These are phyloP conservation scores for Carposina sasakii DNA, from an alignment of 1,140 invertebrate species.

Conservation along the genomic window DNA sequence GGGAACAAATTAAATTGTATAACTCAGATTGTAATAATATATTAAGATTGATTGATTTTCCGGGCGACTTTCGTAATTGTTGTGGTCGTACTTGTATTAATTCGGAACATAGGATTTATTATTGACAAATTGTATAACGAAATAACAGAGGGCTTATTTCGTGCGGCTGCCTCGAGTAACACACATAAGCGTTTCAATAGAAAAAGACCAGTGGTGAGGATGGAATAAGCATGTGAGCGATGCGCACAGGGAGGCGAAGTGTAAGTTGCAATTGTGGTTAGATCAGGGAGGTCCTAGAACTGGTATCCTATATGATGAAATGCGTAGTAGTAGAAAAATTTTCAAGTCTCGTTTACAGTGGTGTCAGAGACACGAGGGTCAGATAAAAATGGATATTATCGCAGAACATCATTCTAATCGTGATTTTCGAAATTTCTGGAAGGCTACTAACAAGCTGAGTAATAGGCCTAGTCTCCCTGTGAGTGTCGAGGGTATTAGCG, in stretches of 20 bases:
- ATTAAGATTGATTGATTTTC: background rate
- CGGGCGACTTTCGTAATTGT: background rate
- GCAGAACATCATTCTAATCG: background rate
- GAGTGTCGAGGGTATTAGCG: background rate
- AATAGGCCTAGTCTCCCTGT: background rate
- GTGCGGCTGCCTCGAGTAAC: background rate
- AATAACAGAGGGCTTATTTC: background rate
- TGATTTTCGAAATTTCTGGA: conserved; percentile 1
- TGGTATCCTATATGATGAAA: background rate
- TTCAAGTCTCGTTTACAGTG: background rate
- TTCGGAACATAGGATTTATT: background rate
- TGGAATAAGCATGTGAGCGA: conserved; percentile 1
- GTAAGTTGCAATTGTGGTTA: background rate
- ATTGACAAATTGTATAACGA: background rate
- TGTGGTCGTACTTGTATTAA: background rate
- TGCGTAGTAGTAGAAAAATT: background rate
- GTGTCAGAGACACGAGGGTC: background rate
- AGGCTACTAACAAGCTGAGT: background rate
- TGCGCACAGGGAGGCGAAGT: background rate
- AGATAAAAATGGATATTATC: conserved; percentile 4
- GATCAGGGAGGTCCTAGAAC: background rate
- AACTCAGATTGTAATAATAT: background rate
- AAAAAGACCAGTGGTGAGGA: background rate
- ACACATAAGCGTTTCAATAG: background rate
- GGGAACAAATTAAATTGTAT: background rate